A percentile compares a stretch with the other conserved stretches of the same genome.
These are phyloP conservation scores for Botrylloides violaceus DNA, from an alignment of 23 tunicate species.

Conservation along the genomic window DNA sequence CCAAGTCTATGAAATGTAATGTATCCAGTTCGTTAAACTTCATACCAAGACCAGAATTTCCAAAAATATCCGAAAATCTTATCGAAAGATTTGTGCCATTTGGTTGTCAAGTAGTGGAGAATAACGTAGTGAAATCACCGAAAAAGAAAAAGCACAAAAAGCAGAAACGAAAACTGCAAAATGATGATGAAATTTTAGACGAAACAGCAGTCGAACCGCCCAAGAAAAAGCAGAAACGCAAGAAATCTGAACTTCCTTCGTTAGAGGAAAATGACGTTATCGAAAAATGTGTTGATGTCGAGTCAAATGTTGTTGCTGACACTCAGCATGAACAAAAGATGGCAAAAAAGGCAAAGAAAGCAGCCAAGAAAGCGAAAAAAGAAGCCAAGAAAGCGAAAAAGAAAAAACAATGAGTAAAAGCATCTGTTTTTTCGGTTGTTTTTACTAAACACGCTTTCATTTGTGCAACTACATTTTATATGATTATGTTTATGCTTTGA, in stretches of 20 bases:
- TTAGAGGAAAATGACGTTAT: not conserved
- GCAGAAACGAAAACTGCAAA: not conserved
- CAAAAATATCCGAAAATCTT: conserved; percentile 12
- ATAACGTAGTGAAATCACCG: not conserved
- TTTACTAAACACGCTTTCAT: not conserved
- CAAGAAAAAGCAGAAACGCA: not conserved
- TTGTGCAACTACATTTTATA: not conserved
- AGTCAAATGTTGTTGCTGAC: too few relatives aligned
- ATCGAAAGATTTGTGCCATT: conserved; percentile 1
- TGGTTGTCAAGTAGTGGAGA: not conserved
- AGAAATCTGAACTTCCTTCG: not conserved
- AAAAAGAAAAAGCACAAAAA: not conserved
- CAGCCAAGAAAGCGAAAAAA: not conserved
- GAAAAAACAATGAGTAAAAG: not conserved
- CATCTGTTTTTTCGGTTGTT: not conserved
- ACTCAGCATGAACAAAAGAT: too few relatives aligned
- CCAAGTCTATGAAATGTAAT: not conserved
- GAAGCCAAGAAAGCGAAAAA: not conserved
- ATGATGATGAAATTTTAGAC: not conserved
- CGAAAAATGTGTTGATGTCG: too few relatives aligned
- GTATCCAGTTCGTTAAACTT: not conserved
- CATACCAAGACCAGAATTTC: not conserved
- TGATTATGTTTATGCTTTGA: not conserved
- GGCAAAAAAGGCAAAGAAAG: not conserved
- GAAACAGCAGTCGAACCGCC: not conserved